Percentiles rank a stretch among this genome's conserved stretches.
Conservation (phyloP, 2,888 invertebrate genomes). For the Tyria jacobaeae region DNA sequence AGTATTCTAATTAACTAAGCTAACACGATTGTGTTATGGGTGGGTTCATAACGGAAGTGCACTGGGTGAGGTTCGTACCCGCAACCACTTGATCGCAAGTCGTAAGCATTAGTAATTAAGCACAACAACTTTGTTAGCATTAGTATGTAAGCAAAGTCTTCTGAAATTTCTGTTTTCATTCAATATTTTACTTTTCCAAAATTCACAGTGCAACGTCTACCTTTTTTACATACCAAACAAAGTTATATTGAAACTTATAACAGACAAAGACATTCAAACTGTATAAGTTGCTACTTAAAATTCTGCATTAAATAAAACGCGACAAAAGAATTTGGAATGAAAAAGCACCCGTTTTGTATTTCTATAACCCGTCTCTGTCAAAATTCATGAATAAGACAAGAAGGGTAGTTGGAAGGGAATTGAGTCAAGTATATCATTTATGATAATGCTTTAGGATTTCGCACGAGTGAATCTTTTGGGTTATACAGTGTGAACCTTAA, state of each 20-base stretch:
- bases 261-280: conserved; percentile 43
- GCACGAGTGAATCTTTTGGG: conserved; percentile 35
- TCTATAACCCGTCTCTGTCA: conserved; percentile 52
- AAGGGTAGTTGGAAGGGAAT: conserved; percentile 50
- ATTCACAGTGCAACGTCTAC: conserved; percentile 12
- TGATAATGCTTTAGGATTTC: conserved; percentile 49
- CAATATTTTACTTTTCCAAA: conserved; percentile 6
- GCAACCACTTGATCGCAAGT: no score
- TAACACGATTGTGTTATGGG: no score
- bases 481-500: conserved; percentile 17
- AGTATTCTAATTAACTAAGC: no score
- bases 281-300: conserved; percentile 49
- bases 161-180: conserved; percentile 6
- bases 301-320: conserved; percentile 47
- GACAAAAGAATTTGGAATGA: conserved; percentile 53
- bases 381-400: conserved; percentile 60
- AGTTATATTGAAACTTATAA: conserved; percentile 47
- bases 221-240: conserved; percentile 32
- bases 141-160: conserved; percentile 1
- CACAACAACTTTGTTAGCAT: no score
- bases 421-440: conserved; percentile 54
- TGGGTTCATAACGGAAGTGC: no score
- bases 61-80: no score
- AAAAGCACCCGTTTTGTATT: conserved; percentile 52
- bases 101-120: no score